These are phyloP conservation scores for Pelusios castaneus DNA, from an alignment of 2,113 vertebrate species.

Conservation along the genomic window DNA sequence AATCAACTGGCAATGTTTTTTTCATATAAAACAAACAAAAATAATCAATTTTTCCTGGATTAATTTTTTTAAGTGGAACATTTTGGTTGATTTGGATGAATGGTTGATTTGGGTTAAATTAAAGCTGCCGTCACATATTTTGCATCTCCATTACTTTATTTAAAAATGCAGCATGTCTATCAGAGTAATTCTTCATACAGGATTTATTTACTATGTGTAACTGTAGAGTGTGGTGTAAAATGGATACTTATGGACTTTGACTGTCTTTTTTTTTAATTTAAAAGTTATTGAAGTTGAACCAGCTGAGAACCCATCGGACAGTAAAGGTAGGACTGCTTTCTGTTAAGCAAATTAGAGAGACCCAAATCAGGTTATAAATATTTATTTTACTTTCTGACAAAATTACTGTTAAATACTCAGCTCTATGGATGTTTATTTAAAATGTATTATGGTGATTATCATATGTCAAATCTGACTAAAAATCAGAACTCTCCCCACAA, in stretches of 20 bases:
- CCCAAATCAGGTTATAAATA: neutral
- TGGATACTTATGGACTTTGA: neutral
- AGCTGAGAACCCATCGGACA: conserved; percentile 70
- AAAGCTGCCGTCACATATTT: neutral
- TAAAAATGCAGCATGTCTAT: neutral
- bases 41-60: neutral
- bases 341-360: neutral
- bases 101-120: neutral
- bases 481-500: neutral
- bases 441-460: neutral
- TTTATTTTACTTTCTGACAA: neutral
- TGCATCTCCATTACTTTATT: neutral
- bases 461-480: neutral
- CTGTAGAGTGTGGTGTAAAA: neutral
- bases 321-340: conserved; percentile 69
- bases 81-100: neutral
- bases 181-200: neutral
- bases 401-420: neutral
- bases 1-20: neutral
- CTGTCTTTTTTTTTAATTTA: conserved; percentile 13
- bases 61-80: neutral
- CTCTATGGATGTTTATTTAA: neutral
- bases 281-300: conserved; percentile 57
- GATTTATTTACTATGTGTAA: neutral
- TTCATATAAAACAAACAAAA: neutral